Percentiles rank a stretch among this genome's conserved stretches.
These are phyloP conservation scores for Bombus sylvicola DNA, from an alignment of 1,140 invertebrate species.

Conservation along the genomic window DNA sequence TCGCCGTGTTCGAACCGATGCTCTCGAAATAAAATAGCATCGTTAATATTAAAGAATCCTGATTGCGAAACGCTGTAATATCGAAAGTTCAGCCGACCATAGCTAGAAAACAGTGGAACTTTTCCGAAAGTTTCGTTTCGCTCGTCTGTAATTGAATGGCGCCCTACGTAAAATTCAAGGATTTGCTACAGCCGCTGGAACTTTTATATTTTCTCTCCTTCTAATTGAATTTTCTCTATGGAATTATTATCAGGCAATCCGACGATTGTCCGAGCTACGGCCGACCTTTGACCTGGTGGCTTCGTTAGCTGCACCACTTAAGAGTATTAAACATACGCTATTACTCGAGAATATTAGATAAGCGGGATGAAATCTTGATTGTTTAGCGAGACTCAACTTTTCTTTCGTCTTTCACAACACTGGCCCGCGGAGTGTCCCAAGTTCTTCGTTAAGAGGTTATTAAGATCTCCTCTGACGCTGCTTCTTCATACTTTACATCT, in stretches of 20 bases:
- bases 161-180: neutral
- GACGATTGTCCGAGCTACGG: neutral
- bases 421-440: neutral
- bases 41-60: constrained; percentile 25
- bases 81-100: too few species aligned
- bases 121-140: neutral
- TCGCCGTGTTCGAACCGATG: neutral
- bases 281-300: neutral
- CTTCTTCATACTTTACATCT: constrained; percentile 35
- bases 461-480: constrained; percentile 1
- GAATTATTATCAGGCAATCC: neutral
- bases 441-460: constrained; percentile 33
- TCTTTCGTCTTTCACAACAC: neutral
- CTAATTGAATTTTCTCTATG: neutral
- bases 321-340: neutral
- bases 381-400: neutral
- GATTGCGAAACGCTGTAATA: neutral
- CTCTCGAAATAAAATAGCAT: constrained; percentile 1
- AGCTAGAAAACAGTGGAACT: constrained; percentile 4
- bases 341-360: constrained; percentile 1
- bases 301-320: neutral
- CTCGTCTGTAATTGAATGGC: constrained; percentile 3
- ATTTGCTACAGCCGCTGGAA: neutral
- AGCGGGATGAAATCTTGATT: neutral
- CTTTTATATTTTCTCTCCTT: neutral